Base-by-base conservation (phyloP, 2,113 vertebrate genomes). In the Sorex araneus region DNA sequence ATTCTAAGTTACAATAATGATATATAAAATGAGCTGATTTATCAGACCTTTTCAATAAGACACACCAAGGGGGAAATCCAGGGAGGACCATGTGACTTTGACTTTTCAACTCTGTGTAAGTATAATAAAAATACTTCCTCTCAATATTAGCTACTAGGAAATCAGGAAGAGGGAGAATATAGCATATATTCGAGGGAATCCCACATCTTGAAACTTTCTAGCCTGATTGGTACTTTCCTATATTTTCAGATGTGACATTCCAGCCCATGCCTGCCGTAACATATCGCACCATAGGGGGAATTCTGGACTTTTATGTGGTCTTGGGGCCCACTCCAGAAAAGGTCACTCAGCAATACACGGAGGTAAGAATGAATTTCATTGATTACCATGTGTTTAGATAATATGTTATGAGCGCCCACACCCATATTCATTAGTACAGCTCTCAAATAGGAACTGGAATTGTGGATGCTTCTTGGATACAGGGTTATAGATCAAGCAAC, bases 271-370 rank as follows among this genome's bases (percentile, higher is more conserved):
- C 99, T 66, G 98, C 98, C 66, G 92, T 99, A 90, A 99, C 99
- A 0, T 99, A 99, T 71, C 98, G 98, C n/a, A 99, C 99, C 36
- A 66, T 95, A 0, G 99, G 99, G 50, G 99, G 99, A 13, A 98
- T 99, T 95, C 97, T 99, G 1, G 99, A 99, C 95, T 99, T 99
- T 97, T 99, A 98, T 97, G 94, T 99, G 97, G 93, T 99, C 21
- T 84, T 99, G 97, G 99, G 99, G 86, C 99, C 99, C 2, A 98
- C 98, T 0, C 99, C 99, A 60, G 99, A 99, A 78, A 95, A 97
- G 87, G 99, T 99, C 92, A 98, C 99, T 69, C 98, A 99, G 93
- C 85, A 99, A 87, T 99, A 99, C 97, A 99, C 99, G 5, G 94
- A 91, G 27, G 99, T 99, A 97, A 93, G 98, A 30, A 3, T 3